Conservation (phyloP, 2,113 vertebrate genomes). For the Myrmecophaga tridactyla region DNA sequence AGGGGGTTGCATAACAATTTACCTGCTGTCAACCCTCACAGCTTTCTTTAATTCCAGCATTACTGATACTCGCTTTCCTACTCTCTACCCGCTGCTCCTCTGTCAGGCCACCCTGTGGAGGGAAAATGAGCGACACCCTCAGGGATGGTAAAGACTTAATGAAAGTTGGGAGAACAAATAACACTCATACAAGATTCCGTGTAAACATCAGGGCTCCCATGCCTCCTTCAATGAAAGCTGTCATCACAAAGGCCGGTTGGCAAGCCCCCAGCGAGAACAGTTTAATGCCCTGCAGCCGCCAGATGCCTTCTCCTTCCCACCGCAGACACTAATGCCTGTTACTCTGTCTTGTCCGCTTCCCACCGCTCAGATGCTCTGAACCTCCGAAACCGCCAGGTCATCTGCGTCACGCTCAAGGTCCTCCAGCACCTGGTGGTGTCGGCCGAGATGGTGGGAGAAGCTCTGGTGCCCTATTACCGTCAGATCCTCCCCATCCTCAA, state of each 20-base stretch:
- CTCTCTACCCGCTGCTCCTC: slow-evolving; percentile 48
- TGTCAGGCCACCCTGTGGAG: neutral
- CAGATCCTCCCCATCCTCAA: slow-evolving; percentile 95
- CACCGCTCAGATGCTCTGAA: slow-evolving; percentile 90
- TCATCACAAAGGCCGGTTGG: slow-evolving; percentile 74
- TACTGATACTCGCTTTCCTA: slow-evolving; percentile 69
- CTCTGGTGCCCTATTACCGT: slow-evolving; percentile 94
- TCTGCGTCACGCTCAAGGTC: slow-evolving; percentile 93
- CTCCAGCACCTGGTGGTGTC: slow-evolving; percentile 95
- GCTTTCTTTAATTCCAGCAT: slow-evolving; percentile 79
- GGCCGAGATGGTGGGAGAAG: slow-evolving; percentile 91
- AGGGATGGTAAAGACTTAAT: slow-evolving; percentile 77
- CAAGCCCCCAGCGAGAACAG: slow-evolving; percentile 71
- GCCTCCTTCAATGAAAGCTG: slow-evolving; percentile 77
- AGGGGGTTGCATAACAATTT: no score
- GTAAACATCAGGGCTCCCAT: slow-evolving; percentile 75
- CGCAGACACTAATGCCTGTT: slow-evolving; percentile 69
- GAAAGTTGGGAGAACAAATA: slow-evolving; percentile 80
- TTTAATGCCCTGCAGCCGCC: slow-evolving; percentile 79
- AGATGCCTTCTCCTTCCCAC: slow-evolving; percentile 28
- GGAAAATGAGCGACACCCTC: slow-evolving; percentile 77
- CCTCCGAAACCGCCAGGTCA: slow-evolving; percentile 92
- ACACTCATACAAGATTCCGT: slow-evolving; percentile 77
- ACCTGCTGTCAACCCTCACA: no score
- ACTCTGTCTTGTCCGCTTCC: slow-evolving; percentile 68